A percentile compares a stretch with the other conserved stretches of the same genome.
Conservation (phyloP, 1,140 invertebrate species). For the Bombyx mori region ASM3026992v2 NC_085113.1:6804501-6805000, state of each 20-base stretch:
- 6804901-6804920: constrained; percentile 35
- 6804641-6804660: constrained; percentile 49
- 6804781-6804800: constrained; percentile 43
- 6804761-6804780: constrained; percentile 62
- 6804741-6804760: constrained; percentile 71
- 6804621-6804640: constrained; percentile 46
- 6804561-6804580: constrained; percentile 22
- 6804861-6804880: constrained; percentile 38
- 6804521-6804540: constrained; percentile 5
- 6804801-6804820: constrained; percentile 54
- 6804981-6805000: not conserved
- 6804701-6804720: constrained; percentile 54
- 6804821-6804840: constrained; percentile 55
- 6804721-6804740: constrained; percentile 58
- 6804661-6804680: constrained; percentile 55
- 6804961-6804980: not conserved
- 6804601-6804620: constrained; percentile 39
- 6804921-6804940: constrained; percentile 32
- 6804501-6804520: not conserved
- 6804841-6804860: constrained; percentile 52
- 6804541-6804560: constrained; percentile 12
- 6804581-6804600: constrained; percentile 25
- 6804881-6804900: constrained; percentile 53
- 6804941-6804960: not conserved
- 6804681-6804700: constrained; percentile 57